phyloP scores from a whole-genome alignment of 2,113 vertebrate genomes.

The Bostrychus sinensis region DNA sequence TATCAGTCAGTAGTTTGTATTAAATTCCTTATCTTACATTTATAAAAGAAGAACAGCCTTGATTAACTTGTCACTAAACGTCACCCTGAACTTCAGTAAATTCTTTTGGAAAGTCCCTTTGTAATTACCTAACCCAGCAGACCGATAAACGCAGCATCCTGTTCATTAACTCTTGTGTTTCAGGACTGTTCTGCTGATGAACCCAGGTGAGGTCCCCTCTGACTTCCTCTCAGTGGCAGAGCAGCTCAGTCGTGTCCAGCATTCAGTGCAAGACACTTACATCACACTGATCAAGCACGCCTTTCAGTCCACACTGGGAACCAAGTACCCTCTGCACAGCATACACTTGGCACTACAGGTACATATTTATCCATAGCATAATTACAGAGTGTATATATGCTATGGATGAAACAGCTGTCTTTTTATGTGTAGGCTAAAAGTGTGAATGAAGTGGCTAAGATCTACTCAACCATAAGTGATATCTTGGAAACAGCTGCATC shows the following conservation, averaged over 20 bases:
- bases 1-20: not conserved
- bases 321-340: conserved; percentile 77
- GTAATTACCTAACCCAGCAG: not conserved
- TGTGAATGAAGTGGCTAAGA: conserved; percentile 78
- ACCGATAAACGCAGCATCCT: not conserved
- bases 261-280: conserved; percentile 74
- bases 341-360: conserved; percentile 86
- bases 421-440: conserved; percentile 73
- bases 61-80: not conserved
- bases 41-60: not conserved
- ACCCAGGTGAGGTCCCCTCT: conserved; percentile 84
- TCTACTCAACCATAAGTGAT: conserved; percentile 77
- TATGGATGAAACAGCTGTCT: not conserved
- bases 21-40: not conserved
- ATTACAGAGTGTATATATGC: not conserved
- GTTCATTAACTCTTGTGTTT: conserved; percentile 15
- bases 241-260: conserved; percentile 78
- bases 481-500: conserved; percentile 81
- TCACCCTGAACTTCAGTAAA: not conserved
- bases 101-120: conserved; percentile 21
- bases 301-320: conserved; percentile 89
- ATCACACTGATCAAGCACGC: conserved; percentile 87
- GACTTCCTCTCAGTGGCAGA: conserved; percentile 88
- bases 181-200: conserved; percentile 93
- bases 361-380: conserved; percentile 11